Evolutionary conservation across 2,113 vertebrate species (phyloP).

Genomic region (Merops nubicus): DNA sequence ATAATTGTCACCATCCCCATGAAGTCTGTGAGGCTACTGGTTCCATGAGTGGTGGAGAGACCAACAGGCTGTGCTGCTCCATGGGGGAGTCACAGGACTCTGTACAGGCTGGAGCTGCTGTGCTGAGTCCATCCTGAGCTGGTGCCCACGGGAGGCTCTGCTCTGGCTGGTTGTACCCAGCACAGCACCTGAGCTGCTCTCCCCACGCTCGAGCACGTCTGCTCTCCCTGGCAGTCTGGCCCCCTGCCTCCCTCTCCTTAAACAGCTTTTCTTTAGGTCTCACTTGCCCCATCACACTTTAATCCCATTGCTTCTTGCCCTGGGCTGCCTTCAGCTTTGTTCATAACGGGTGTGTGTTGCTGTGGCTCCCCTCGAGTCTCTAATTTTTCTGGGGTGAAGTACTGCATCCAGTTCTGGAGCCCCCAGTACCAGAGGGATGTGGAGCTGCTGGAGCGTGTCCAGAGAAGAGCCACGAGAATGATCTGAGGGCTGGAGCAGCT

Average conservation of each 20-base stretch:
- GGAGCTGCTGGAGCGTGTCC: too few species aligned
- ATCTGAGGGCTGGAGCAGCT: too few species aligned
- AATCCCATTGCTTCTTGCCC: not conserved
- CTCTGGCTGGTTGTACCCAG: accelerated
- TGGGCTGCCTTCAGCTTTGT: not conserved
- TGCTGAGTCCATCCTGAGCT: not conserved
- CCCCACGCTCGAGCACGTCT: not conserved
- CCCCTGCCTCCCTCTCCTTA: not conserved
- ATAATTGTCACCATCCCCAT: not conserved
- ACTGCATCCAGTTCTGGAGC: too few species aligned
- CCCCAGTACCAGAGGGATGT: too few species aligned
- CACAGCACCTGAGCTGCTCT: not conserved
- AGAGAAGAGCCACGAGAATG: too few species aligned
- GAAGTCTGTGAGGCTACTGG: not conserved
- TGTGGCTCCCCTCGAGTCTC: not conserved
- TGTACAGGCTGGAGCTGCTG: not conserved
- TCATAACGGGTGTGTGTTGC: accelerated
- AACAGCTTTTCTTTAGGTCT: not conserved
- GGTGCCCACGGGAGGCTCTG: not conserved
- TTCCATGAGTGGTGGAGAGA: not conserved
- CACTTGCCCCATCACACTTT: not conserved
- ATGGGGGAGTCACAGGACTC: accelerated
- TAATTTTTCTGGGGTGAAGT: not conserved
- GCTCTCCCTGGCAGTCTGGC: not conserved
- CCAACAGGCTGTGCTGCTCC: not conserved